Base-by-base conservation (phyloP, 2,888 invertebrate species). In the Macrophya annulata region DNA sequence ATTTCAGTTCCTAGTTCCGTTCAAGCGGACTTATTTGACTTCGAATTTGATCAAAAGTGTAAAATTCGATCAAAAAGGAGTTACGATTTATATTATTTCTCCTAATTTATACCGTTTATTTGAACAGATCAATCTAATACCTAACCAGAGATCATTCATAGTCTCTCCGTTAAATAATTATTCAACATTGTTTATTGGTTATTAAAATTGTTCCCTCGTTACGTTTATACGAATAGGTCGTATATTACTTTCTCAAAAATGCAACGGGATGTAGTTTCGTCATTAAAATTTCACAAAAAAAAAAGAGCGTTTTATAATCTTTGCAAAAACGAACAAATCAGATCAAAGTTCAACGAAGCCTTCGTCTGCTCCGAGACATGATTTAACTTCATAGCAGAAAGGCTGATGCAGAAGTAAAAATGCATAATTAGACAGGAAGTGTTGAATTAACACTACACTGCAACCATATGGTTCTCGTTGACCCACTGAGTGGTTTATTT, bases 401-500 rank as follows among this genome's bases (percentile, higher is more conserved):
- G 21, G 31, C 17, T 25, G 5, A 59, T 9, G 37, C 37, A 37
- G 37, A 62, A 79, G 51, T 21, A 40, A 31, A n/a, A 21, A 43
- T 31, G n/a, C 45, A 77, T 17, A 59, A 40, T 6, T n/a, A 59
- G 4, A 15, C 79, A 79, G 79, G 79, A 79, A 79, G 79, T 43
- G 37, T 59, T n/a, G 40, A 37, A 79, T 62, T 59, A 59, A 79
- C 43, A 12, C 21, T 43, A 12, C 12, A 40, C 17, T 59, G 37
- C 40, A 51, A 59, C 79, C 55, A 15, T 17, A 17, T 25, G 51
- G 51, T 9, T 55, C 31, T 77, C 15, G 77, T 77, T 55, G 77
- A 77, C 77, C 77, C 77, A 77, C 51, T 45, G 77, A 77, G 55
- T 55, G n/a, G 77, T 77, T 55, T 55, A 77, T 51, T 25, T 37